Base-by-base conservation (phyloP, 2,888 invertebrate genomes). In the Dryocosmus kuriphilus region DNA sequence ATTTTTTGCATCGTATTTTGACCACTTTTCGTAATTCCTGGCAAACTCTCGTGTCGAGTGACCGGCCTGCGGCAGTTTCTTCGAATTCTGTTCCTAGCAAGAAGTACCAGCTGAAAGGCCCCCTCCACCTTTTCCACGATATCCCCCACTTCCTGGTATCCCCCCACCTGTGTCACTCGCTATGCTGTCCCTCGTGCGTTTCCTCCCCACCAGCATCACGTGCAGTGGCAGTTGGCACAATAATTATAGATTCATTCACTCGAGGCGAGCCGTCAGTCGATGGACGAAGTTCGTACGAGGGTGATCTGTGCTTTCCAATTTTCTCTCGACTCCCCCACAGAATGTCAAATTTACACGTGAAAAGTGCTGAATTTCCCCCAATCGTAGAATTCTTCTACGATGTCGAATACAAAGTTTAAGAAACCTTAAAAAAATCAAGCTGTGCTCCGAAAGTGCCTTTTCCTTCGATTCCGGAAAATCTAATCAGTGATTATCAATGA, bases 181-280 rank as follows among this genome's bases (percentile, higher is more conserved):
- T 7, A 41, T 35, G 38, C 60, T 19, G 38, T n/a, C 27, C 35
- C 75, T 61, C 55, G 65, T 73, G 75, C 71, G 19, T 57, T 75
- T 78, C 16, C 67, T 35, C 62, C 65, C 60, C 32, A 6, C 62
- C 73, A 62, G 62, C 46, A 75, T 78, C 78, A 77, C 76, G 78
- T 75, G 46, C 75, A 62, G 22, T n/a, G 60, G 73, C 62, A 62
- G 22, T n/a, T 60, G 73, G 55, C 16, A 55, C 77, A 75, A 79
- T 81, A 81, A 81, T 81, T 80, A 82, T 80, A 78, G 81, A 82
- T 82, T 82, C 81, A 82, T 82, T 82, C 79, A 80, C 76, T 76
- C 76, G 71, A 60, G 22, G 27, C 61, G 16, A 75, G 75, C 75
- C 75, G 61, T 74, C 74, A 74, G 74, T 74, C 57, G 74, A 35